A percentile compares a stretch with the other conserved stretches of the same genome.
phyloP scores from a whole-genome alignment of 2,113 vertebrate species.

The Corythoichthys haematopterus region DNA sequence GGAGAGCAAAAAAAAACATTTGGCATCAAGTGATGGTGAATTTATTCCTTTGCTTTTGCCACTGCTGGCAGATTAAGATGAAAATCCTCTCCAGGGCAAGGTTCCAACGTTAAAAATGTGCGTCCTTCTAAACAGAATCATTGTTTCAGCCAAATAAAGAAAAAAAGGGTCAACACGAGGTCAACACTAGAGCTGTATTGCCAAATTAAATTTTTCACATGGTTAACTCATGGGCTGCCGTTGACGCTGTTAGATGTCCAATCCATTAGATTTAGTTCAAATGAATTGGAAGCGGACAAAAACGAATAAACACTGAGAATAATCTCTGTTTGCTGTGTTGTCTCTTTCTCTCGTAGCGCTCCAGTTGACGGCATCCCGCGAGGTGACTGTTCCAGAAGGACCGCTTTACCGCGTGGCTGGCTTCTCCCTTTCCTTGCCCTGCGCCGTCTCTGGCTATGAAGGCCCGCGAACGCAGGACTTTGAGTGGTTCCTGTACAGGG shows the following conservation, averaged over 20 bases:
- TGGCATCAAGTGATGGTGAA: not conserved
- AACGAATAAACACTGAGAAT: no score
- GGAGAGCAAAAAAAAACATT: not conserved
- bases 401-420: slow-evolving; percentile 81
- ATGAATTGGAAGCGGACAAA: no score
- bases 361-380: slow-evolving; percentile 61
- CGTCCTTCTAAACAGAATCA: not conserved
- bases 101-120: not conserved
- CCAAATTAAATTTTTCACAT: not conserved
- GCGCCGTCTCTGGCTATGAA: slow-evolving; percentile 74
- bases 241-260: no score
- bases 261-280: no score
- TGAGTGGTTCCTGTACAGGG: slow-evolving; percentile 81
- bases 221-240: not conserved
- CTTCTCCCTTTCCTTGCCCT: slow-evolving; percentile 76
- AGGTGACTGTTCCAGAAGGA: slow-evolving; percentile 76
- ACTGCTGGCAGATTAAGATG: not conserved
- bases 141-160: not conserved
- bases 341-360: slow-evolving; percentile 38
- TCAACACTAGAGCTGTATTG: not conserved
- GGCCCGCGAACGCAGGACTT: slow-evolving; percentile 81
- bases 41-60: slow-evolving; percentile 10
- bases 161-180: no score
- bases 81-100: not conserved
- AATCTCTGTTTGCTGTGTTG: not conserved